Percentiles rank a stretch among this genome's conserved stretches.
These are phyloP conservation scores for Alaudala cheleensis DNA, from an alignment of 2,113 vertebrate species.

Conservation along the genomic window DNA sequence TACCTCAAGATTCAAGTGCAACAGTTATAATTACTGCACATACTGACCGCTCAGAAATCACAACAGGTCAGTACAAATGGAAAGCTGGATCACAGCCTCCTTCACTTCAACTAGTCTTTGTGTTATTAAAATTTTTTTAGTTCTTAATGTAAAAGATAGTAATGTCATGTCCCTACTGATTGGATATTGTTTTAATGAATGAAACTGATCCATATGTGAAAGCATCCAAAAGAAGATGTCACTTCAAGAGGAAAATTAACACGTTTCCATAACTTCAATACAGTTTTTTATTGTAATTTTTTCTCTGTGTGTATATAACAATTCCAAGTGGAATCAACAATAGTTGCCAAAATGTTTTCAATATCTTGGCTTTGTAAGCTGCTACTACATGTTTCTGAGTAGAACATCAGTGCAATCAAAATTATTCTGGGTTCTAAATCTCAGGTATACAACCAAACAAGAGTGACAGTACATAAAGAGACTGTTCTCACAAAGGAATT, in stretches of 20 bases:
- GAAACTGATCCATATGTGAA: background rate
- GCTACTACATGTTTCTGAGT: background rate
- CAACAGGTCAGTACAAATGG: background rate
- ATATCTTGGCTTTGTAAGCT: background rate
- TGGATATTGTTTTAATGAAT: background rate
- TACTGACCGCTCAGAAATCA: background rate
- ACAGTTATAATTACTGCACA: background rate
- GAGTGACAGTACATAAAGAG: background rate
- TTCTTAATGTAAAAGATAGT: background rate
- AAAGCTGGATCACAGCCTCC: background rate
- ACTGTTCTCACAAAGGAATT: background rate
- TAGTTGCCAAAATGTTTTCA: background rate
- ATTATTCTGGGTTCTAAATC: background rate
- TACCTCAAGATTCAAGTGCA: background rate
- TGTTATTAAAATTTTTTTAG: background rate
- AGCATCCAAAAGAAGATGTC: background rate
- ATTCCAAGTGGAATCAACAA: background rate
- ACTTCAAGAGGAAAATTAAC: background rate
- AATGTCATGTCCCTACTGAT: background rate
- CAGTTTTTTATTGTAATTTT: background rate
- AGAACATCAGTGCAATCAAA: background rate
- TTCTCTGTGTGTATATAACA: background rate
- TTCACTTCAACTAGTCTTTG: background rate
- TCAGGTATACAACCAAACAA: background rate
- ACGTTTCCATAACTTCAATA: background rate